A percentile compares a stretch with the other conserved stretches of the same genome.
phyloP scores from a whole-genome alignment of 2,888 invertebrate genomes.

The Petrolisthes manimaculis region DNA sequence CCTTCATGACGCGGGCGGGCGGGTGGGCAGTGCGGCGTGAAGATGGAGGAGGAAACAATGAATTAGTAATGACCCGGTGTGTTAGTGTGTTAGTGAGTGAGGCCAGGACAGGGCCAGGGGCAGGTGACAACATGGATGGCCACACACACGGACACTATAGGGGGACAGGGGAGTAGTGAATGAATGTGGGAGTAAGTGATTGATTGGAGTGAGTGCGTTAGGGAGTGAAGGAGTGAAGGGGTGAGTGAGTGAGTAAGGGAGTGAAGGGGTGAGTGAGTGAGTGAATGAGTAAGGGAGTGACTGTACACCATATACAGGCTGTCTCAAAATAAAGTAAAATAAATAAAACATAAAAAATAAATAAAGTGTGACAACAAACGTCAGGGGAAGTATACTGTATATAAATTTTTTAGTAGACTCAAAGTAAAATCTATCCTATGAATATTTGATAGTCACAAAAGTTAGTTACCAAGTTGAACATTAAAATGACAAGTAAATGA shows the following conservation, averaged over 20 bases:
- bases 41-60: conserved; percentile 37
- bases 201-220: background rate
- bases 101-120: background rate
- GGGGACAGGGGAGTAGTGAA: background rate
- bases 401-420: no score
- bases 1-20: conserved; percentile 7
- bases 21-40: conserved; percentile 18
- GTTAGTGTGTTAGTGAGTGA: background rate
- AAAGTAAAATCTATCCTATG: no score
- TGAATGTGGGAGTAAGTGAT: background rate
- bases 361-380: no score
- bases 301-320: no score
- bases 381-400: no score
- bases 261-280: no score
- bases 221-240: background rate
- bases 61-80: conserved; percentile 21
- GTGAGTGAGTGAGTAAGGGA: background rate
- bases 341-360: no score
- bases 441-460: no score
- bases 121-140: background rate
- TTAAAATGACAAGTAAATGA: no score
- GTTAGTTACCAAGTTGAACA: no score
- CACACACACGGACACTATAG: background rate
- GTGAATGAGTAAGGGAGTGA: background rate
- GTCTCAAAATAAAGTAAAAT: no score